These are phyloP conservation scores for Machimus rusticus DNA, from an alignment of 2,888 invertebrate genomes.

Conservation along the genomic window DNA sequence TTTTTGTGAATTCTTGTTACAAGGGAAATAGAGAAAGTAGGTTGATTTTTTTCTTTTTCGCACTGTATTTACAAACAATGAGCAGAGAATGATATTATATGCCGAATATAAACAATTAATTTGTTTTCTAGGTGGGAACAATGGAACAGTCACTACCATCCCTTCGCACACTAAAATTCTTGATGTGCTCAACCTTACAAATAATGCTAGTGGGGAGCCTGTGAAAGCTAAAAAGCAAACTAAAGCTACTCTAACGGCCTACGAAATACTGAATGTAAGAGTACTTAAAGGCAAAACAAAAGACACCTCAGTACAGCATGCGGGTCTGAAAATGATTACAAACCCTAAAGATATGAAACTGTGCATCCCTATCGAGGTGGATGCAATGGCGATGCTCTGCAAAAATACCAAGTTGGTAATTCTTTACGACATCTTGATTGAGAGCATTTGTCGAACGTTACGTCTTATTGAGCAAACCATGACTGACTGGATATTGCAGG, in stretches of 20 bases:
- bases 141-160: slow-evolving; percentile 53
- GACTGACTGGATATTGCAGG: slow-evolving; percentile 54
- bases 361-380: slow-evolving; percentile 70
- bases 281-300: slow-evolving; percentile 58
- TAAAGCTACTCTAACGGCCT: slow-evolving; percentile 54
- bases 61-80: background rate
- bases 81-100: background rate
- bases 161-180: slow-evolving; percentile 46
- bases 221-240: slow-evolving; percentile 44
- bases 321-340: slow-evolving; percentile 53
- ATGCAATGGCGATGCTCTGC: slow-evolving; percentile 76
- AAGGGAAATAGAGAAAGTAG: no score
- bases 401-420: slow-evolving; percentile 69
- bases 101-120: background rate
- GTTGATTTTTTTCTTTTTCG: background rate
- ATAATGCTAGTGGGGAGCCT: background rate
- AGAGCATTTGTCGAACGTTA: slow-evolving; percentile 76
- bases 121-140: slow-evolving; percentile 50
- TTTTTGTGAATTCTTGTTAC: background rate
- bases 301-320: slow-evolving; percentile 50
- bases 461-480: slow-evolving; percentile 71
- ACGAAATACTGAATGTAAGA: slow-evolving; percentile 58
- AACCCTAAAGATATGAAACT: slow-evolving; percentile 55
- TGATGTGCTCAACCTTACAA: background rate
- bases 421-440: slow-evolving; percentile 77